Percentiles rank a stretch among this genome's conserved stretches.
Evolutionary conservation across 2,113 vertebrate genomes (phyloP).

Genomic region (Odobenus rosmarus): DNA sequence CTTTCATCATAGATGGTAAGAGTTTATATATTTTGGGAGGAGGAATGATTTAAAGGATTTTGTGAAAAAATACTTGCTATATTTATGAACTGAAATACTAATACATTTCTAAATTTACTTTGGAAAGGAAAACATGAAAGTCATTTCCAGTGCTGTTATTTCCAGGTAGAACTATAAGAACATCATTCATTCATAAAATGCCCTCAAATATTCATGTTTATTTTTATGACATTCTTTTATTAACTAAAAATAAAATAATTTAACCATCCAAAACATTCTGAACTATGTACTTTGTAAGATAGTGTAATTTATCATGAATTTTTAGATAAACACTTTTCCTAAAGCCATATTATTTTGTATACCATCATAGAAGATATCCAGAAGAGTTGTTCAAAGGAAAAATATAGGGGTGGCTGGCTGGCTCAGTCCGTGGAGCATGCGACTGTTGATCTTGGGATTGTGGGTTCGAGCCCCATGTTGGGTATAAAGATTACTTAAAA

Average conservation of each 20-base stretch:
- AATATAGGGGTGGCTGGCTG: not conserved
- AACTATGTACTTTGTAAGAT: slow-evolving; percentile 22
- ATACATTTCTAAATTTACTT: slow-evolving; percentile 55
- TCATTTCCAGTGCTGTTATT: slow-evolving; percentile 45
- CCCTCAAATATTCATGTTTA: not conserved
- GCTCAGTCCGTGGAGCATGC: not conserved
- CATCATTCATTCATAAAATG: slow-evolving; percentile 42
- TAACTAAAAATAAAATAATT: slow-evolving; percentile 44
- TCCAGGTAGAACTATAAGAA: not conserved
- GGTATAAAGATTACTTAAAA: not conserved
- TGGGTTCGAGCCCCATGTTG: not conserved
- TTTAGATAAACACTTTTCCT: slow-evolving; percentile 24
- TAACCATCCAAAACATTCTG: slow-evolving; percentile 33
- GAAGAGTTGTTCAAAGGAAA: not conserved
- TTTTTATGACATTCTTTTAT: slow-evolving; percentile 40
- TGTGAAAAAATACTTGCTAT: slow-evolving; percentile 34
- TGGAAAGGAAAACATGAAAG: not conserved
- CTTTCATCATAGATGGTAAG: slow-evolving; percentile 23
- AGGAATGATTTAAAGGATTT: slow-evolving; percentile 29
- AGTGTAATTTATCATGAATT: slow-evolving; percentile 22
- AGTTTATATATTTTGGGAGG: not conserved
- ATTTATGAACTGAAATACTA: slow-evolving; percentile 6
- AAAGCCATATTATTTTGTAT: slow-evolving; percentile 5
- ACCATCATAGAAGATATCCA: not conserved
- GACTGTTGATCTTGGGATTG: not conserved